Base-by-base conservation (phyloP, 2,797 vertebrate species). In the Etheostoma perlongum region DNA sequence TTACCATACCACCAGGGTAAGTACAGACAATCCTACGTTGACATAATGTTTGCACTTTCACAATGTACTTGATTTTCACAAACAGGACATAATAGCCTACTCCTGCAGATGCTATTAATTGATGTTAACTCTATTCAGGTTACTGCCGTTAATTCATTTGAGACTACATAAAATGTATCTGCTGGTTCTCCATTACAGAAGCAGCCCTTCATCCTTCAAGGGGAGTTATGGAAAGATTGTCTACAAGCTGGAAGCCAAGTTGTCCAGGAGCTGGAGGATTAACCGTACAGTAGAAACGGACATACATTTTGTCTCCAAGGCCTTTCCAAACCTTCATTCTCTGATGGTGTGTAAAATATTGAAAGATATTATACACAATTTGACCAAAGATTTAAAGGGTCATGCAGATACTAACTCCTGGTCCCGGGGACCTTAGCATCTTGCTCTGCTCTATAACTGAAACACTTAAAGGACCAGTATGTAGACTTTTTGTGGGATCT, bases 201-300 rank as follows among this genome's bases (percentile, higher is more conserved):
- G 90, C 91, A 94, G 97, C 94, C 98, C 98, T 88, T 95, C 97
- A 88, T 96, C 96, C 91, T 98, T 98, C 91, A 94, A 88, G 90
- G 97, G 96, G 80, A 55, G 6, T 92, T 89, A 97, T 91, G 97
- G 98, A 89, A 97, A 93, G 92, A 95, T 99, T 83, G 95, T 96
- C 66, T 99, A 99, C 95, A 95, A 89, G 88, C 92, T 99, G 85
- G 96, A 96, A 91, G 97, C 95, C 30, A 97, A 95, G 88, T 90
- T 99, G 89, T 94, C 96, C 89, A 96, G 98, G 93, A 95, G 96
- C 86, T 99, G 98, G 97, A 89, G 93, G 88, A 84, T 97, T 88
- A 92, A 96, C 93, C 90, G 92, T 82, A 95, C 94, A 88, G 94
- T 92, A 82, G 94, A 94, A 84, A 94, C 95, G 86, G 95, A 96